Evolutionary conservation across 2,888 invertebrate genomes (phyloP), one percentile per base, ranked within the genome.

Genomic region (Calameuta pallipes): DNA sequence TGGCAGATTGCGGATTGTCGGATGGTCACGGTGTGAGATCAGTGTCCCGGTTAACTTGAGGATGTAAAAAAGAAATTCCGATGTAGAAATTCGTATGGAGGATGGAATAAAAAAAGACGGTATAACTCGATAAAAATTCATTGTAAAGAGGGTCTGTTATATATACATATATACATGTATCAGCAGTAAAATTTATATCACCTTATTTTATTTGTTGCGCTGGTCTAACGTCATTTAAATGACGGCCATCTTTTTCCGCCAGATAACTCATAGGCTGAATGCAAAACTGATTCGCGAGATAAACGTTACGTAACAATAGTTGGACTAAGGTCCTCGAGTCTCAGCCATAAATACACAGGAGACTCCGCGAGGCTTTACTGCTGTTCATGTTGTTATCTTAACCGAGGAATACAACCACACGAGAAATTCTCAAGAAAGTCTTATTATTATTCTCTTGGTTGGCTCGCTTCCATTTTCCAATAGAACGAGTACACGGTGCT

Each of bases 291-390:
- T 56, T 56, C 56, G 56, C 1, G 56, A 56, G 56, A 56, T 56
- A 56, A 56, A 56, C 56, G 56, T 56, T 56, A 56, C 56, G 56
- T 56, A 56, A 56, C 56, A 56, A 23, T 56, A 56, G 56, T 56
- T 23, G 56, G 2, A 56, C 56, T 23, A 15, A 15, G 56, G 56
- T 6, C 56, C 56, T 56, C 33, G 31, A 9, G 71, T 30, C 71
- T 31, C 33, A 15, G 34, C 78, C 78, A 75, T 78, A 78, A 78
- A 78, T 78, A 78, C 56, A 75, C 78, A 75, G 75, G 69, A 23
- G 56, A 56, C 56, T 23, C 75, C n/a, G 76, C 31, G 73, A 76
- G 78, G 73, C 73, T 78, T 78, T 75, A 78, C 78, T 75, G 78
- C 56, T 36, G 74, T 74, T 68, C 36, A 31, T 69, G 71, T 71